phyloP scores from a whole-genome alignment of 1,140 invertebrate species.

The Drosophila elegans region DNA sequence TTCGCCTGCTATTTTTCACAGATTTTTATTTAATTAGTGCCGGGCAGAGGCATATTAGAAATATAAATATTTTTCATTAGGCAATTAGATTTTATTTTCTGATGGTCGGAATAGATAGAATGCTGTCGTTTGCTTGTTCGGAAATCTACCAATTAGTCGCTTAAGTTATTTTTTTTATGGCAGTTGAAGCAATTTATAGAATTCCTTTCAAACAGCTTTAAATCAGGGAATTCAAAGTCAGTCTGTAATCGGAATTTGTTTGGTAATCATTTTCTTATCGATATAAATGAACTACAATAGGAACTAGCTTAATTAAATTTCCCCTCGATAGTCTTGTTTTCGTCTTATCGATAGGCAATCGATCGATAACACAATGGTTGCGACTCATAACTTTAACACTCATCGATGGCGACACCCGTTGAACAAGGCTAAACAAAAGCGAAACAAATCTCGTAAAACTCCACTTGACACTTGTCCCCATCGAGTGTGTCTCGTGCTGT shows the following conservation, averaged over 20 bases:
- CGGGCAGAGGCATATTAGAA: neutral
- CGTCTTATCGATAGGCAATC: conserved; percentile 15
- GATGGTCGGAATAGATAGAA: neutral
- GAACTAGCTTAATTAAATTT: neutral
- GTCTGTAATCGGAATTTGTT: no score
- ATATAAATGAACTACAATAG: neutral
- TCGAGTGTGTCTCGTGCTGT: conserved; percentile 9
- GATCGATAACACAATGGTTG: conserved; percentile 25
- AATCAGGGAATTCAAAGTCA: no score
- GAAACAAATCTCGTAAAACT: conserved; percentile 51
- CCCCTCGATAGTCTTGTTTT: neutral
- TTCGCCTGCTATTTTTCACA: conserved; percentile 1
- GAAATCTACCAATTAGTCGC: no score
- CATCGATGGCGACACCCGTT: conserved; percentile 28
- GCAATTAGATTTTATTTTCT: conserved; percentile 1
- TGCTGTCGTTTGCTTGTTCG: neutral
- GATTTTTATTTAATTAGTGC: conserved; percentile 12
- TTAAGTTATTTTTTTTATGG: no score
- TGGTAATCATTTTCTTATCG: no score
- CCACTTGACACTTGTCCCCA: conserved; percentile 46
- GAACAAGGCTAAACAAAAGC: conserved; percentile 24
- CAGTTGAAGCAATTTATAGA: no score
- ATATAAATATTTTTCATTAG: conserved; percentile 10
- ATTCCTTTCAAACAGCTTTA: no score
- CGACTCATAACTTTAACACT: conserved; percentile 18